Percentiles rank a stretch among this genome's conserved stretches.
Evolutionary conservation across 2,888 invertebrate genomes (phyloP).

Genomic region (Eulithis prunata): DNA sequence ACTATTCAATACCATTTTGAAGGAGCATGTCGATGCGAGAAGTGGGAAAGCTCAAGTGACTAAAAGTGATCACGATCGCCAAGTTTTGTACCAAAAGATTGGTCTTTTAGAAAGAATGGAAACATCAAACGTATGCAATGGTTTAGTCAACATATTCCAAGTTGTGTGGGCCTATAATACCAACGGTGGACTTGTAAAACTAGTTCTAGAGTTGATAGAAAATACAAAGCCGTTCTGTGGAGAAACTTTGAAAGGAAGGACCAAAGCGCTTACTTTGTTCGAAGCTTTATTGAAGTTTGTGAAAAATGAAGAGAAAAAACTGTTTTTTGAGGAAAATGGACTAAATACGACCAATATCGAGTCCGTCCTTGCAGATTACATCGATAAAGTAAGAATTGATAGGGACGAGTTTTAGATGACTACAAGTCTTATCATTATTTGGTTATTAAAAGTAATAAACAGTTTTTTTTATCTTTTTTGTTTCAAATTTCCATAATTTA

Average conservation of each 20-base stretch:
- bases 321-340: constrained; percentile 42
- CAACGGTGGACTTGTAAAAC: constrained; percentile 46
- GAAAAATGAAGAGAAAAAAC: constrained; percentile 44
- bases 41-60: constrained; percentile 45
- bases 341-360: constrained; percentile 52
- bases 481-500: no score
- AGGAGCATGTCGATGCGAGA: constrained; percentile 61
- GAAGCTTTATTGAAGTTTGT: constrained; percentile 50
- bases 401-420: constrained; percentile 63
- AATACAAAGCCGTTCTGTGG: constrained; percentile 63
- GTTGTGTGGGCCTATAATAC: constrained; percentile 49
- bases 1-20: constrained; percentile 66
- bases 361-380: constrained; percentile 54
- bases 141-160: constrained; percentile 62
- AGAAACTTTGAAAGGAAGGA: constrained; percentile 51
- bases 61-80: constrained; percentile 49
- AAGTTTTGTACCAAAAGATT: constrained; percentile 61
- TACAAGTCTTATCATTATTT: no score
- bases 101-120: constrained; percentile 67
- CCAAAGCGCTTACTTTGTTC: constrained; percentile 54
- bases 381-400: constrained; percentile 45
- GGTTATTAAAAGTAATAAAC: no score
- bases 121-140: constrained; percentile 60
- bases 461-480: no score
- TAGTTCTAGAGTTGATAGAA: constrained; percentile 58